A percentile compares a stretch with the other conserved stretches of the same genome.
These are phyloP conservation scores for Aethina tumida DNA, from an alignment of 1,140 invertebrate species.

Conservation along the genomic window DNA sequence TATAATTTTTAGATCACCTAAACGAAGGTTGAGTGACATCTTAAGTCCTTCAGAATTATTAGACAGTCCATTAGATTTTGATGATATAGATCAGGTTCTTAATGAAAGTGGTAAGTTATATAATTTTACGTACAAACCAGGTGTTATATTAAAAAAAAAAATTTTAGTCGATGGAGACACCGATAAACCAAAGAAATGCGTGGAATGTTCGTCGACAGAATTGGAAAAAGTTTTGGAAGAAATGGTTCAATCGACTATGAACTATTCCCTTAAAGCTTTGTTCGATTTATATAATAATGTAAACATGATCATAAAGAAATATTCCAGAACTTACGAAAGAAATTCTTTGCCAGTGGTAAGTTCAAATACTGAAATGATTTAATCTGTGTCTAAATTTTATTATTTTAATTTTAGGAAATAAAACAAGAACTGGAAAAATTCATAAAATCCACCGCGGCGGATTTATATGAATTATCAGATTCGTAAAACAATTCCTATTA, in stretches of 20 bases:
- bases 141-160: slow-evolving; percentile 4
- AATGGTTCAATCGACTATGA: slow-evolving; percentile 42
- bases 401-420: too few relatives aligned
- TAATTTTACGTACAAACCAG: background rate
- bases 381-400: too few relatives aligned
- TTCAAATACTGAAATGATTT: slow-evolving; percentile 1
- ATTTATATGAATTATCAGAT: too few relatives aligned
- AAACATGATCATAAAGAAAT: slow-evolving; percentile 42
- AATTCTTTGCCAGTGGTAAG: slow-evolving; percentile 49
- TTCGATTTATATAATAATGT: slow-evolving; percentile 53
- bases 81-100: slow-evolving; percentile 32
- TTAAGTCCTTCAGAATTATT: slow-evolving; percentile 32
- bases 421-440: too few relatives aligned
- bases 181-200: slow-evolving; percentile 32
- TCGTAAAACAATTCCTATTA: too few relatives aligned
- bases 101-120: slow-evolving; percentile 27
- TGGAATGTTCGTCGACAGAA: slow-evolving; percentile 48
- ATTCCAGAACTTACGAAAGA: slow-evolving; percentile 42
- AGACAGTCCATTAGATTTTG: slow-evolving; percentile 30
- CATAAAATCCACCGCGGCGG: too few relatives aligned
- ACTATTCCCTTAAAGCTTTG: slow-evolving; percentile 46
- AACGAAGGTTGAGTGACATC: slow-evolving; percentile 24
- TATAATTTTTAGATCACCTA: slow-evolving; percentile 19
- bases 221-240: slow-evolving; percentile 47
- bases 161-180: slow-evolving; percentile 16